Evolutionary conservation across 2,888 invertebrate genomes (phyloP).

Genomic region (Cyclophora punctaria): DNA sequence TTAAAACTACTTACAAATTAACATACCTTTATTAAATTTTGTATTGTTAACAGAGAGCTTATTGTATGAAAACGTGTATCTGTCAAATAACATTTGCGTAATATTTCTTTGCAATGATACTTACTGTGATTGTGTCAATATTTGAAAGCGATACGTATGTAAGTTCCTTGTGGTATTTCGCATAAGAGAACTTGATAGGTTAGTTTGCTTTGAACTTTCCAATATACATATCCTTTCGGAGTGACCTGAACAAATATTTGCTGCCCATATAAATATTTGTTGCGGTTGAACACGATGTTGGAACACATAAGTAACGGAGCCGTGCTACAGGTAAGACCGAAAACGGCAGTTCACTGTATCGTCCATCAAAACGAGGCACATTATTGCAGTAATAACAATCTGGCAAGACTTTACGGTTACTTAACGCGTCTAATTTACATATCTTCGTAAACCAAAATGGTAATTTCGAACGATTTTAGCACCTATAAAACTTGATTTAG

Average conservation of each 20-base stretch:
- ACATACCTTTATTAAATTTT: no score
- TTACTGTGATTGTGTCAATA: no score
- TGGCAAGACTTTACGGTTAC: conserved; percentile 13
- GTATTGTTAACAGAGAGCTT: no score
- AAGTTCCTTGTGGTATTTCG: no score
- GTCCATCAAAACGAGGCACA: conserved; percentile 18
- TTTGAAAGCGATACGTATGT: no score
- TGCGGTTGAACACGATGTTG: conserved; percentile 4
- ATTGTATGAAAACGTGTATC: no score
- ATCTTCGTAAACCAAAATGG: conserved; percentile 18
- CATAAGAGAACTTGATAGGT: neutral
- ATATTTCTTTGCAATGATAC: no score
- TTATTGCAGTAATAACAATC: conserved; percentile 18
- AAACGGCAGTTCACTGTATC: neutral
- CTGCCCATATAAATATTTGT: conserved; percentile 14
- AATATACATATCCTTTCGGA: conserved; percentile 2
- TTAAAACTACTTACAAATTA: no score
- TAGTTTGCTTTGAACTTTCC: neutral
- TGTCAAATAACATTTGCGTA: no score
- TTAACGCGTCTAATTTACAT: conserved; percentile 20
- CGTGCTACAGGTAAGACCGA: conserved; percentile 8
- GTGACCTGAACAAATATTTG: conserved; percentile 14
- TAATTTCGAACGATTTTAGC: conserved; percentile 23
- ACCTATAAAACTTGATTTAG: conserved; percentile 24
- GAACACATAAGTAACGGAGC: conserved; percentile 1